Evolutionary conservation across 2,888 invertebrate genomes (phyloP).

Genomic region (Amphimallon solstitiale): DNA sequence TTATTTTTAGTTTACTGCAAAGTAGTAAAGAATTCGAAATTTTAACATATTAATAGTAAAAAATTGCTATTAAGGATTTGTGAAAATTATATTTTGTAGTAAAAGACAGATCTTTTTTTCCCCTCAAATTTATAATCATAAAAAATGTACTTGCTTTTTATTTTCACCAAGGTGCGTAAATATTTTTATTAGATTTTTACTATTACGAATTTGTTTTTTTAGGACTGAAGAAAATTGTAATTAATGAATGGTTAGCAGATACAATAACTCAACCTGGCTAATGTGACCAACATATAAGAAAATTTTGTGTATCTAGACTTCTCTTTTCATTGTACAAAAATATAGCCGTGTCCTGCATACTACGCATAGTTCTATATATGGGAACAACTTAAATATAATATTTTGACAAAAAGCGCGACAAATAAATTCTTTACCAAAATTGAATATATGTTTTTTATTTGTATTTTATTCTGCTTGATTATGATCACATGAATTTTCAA

Average conservation of each 20-base stretch:
- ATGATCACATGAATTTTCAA: too few species aligned
- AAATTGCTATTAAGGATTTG: neutral
- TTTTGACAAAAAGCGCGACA: too few species aligned
- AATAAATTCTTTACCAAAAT: too few species aligned
- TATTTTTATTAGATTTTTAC: too few species aligned
- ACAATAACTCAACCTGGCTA: slow-evolving; percentile 23
- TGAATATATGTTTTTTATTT: too few species aligned
- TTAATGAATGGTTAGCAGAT: slow-evolving; percentile 26
- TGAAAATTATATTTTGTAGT: neutral
- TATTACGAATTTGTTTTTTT: neutral
- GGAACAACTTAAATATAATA: too few species aligned
- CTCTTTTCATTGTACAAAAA: neutral
- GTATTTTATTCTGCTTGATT: too few species aligned
- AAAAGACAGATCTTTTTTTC: neutral
- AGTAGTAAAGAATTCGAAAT: too few species aligned
- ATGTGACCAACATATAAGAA: neutral
- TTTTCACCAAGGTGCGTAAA: neutral
- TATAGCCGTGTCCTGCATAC: too few species aligned
- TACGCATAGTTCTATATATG: too few species aligned
- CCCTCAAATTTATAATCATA: neutral
- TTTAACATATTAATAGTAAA: too few species aligned
- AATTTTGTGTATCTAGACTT: neutral
- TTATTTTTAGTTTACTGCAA: too few species aligned
- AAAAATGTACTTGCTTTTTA: neutral
- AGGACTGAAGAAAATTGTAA: slow-evolving; percentile 27